phyloP scores from a whole-genome alignment of 2,113 vertebrate genomes.

The Rhabdornis inornatus region DNA sequence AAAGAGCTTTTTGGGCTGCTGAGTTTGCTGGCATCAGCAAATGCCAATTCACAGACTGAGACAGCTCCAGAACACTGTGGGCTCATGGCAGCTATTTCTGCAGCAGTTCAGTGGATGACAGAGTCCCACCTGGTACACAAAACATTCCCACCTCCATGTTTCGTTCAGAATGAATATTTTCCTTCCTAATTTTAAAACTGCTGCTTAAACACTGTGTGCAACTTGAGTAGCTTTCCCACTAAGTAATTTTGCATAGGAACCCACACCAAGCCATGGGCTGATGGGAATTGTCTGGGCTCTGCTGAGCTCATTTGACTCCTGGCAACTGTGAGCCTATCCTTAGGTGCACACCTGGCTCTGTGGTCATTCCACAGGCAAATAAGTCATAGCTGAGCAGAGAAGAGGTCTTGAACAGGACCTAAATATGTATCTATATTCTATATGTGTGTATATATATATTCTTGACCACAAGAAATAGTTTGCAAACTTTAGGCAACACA shows the following conservation, averaged over 20 bases:
- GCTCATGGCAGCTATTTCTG: slow-evolving; percentile 4
- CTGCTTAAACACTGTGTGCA: accelerated
- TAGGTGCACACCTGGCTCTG: neutral
- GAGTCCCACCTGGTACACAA: neutral
- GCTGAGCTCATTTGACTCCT: neutral
- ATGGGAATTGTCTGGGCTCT: neutral
- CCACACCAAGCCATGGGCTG: neutral
- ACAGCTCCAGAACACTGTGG: neutral
- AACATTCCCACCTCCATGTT: neutral
- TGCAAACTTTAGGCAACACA: neutral
- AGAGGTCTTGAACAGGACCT: neutral
- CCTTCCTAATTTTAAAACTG: neutral
- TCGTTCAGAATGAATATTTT: neutral
- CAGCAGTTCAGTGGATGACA: neutral
- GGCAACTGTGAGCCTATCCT: neutral
- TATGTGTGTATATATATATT: neutral
- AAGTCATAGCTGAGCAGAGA: neutral
- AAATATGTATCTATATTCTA: neutral
- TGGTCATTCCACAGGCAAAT: neutral
- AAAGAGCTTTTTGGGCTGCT: neutral
- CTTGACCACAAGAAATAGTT: neutral
- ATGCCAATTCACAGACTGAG: neutral
- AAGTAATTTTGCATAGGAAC: neutral
- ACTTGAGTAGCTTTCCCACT: neutral
- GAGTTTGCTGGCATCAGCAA: slow-evolving; percentile 32